phyloP scores from a whole-genome alignment of 2,797 vertebrate species.

The Rhinophrynus dorsalis region DNA sequence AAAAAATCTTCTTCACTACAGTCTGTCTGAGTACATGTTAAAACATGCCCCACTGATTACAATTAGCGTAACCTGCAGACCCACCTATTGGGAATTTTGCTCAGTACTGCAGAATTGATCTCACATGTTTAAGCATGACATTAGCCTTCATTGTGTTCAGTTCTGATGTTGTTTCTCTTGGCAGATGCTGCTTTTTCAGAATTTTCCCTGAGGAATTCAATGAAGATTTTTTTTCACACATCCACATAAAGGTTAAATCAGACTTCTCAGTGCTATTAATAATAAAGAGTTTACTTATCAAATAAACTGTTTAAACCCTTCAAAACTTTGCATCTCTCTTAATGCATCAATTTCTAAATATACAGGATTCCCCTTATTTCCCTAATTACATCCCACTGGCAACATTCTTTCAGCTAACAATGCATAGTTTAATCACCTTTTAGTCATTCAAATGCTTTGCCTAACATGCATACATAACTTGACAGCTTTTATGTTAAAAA shows the following conservation, averaged over 20 bases:
- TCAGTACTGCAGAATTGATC: slow-evolving; percentile 8
- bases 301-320: slow-evolving; percentile 1
- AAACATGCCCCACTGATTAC: slow-evolving; percentile 40
- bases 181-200: slow-evolving; percentile 35
- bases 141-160: slow-evolving; percentile 26
- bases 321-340: slow-evolving; percentile 52
- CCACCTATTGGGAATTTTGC: slow-evolving; percentile 37
- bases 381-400: slow-evolving; percentile 78
- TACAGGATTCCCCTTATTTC: slow-evolving; percentile 72
- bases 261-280: slow-evolving; percentile 29
- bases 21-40: not conserved
- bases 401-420: slow-evolving; percentile 76
- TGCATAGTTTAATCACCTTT: slow-evolving; percentile 77
- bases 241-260: slow-evolving; percentile 25
- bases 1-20: not conserved
- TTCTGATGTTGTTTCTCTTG: slow-evolving; percentile 38
- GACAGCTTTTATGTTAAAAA: slow-evolving; percentile 74
- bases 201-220: slow-evolving; percentile 34
- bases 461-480: slow-evolving; percentile 76
- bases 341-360: slow-evolving; percentile 58
- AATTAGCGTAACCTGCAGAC: slow-evolving; percentile 22
- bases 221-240: slow-evolving; percentile 1
- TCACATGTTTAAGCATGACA: slow-evolving; percentile 36
- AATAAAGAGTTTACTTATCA: not conserved
- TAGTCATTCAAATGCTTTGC: slow-evolving; percentile 72